Base-by-base conservation (phyloP, 2,888 invertebrate genomes). In the Aleiodes alternator region DNA sequence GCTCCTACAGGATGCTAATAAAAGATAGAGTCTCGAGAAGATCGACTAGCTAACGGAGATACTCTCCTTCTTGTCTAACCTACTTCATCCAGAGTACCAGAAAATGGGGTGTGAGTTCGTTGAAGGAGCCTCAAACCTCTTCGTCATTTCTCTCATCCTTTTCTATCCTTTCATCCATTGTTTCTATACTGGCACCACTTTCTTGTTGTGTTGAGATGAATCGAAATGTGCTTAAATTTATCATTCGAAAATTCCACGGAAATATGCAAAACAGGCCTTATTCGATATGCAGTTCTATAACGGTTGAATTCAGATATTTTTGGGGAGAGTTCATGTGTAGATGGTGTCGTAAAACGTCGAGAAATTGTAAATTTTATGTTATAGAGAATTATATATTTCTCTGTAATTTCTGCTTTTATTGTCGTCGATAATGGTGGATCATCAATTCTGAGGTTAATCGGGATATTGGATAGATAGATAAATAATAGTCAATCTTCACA, bases 1-100 rank as follows among this genome's bases (percentile, higher is more conserved):
- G 87, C 86, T 87, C 85, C 85, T 82, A 85, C 85, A 83, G 87
- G 86, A 87, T 86, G 87, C 87, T 85, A 88, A 87, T 88, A 88
- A 89, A 88, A 89, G 88, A 88, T 87, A 85, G 85, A 86, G 81
- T 83, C 83, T 81, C 77, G 76, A 77, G 86, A 86, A 86, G 85
- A 85, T 83, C 83, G 80, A 75, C 68, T 73, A 68, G 73, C 68
- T 59, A 61, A 56, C 48, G 43, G 71, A 71, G 76, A 78, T 73
- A 55, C 68, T 43, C 43, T 43, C 43, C 72, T 69, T 31, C 51
- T 59, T 59, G 66, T 12, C 66, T 56, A 76, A 71, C 70, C 70
- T 79, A 78, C 53, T 72, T 16, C 9, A 34, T 11, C 29, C 31
- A 9, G 59, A 38, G 16, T 43, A 55, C 7, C 55, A 11, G 55